phyloP scores from a whole-genome alignment of 2,888 invertebrate genomes.

The Eristalis tenax region DNA sequence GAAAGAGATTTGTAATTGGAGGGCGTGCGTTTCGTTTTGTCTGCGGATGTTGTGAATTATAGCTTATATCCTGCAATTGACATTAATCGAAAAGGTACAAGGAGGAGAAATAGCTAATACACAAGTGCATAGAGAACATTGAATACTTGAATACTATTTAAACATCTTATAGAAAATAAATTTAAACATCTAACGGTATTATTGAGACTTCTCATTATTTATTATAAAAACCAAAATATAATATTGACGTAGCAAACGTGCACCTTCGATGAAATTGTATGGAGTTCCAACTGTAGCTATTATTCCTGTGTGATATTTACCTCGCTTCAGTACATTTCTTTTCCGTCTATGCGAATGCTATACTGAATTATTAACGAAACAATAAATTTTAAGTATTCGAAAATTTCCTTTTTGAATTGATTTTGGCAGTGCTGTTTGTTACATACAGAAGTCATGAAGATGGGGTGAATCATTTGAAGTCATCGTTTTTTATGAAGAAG shows the following conservation, averaged over 20 bases:
- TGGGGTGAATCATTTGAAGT: slow-evolving; percentile 5
- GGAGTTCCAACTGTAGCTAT: slow-evolving; percentile 28
- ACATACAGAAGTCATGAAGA: slow-evolving; percentile 52
- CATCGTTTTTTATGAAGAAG: background rate
- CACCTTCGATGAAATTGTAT: slow-evolving; percentile 27
- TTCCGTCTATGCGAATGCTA: slow-evolving; percentile 52
- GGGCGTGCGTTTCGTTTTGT: slow-evolving; percentile 48
- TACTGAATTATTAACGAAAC: slow-evolving; percentile 65
- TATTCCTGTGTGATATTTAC: slow-evolving; percentile 42
- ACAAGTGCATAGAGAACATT: background rate
- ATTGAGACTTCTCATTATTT: slow-evolving; percentile 8
- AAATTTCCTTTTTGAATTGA: slow-evolving; percentile 61
- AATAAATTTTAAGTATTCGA: slow-evolving; percentile 67
- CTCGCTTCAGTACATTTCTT: slow-evolving; percentile 30
- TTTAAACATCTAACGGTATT: too few species aligned
- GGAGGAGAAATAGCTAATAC: background rate
- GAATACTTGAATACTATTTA: too few species aligned
- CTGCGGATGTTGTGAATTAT: slow-evolving; percentile 63
- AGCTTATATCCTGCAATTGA: slow-evolving; percentile 51
- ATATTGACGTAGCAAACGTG: slow-evolving; percentile 44
- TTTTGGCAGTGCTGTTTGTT: slow-evolving; percentile 52
- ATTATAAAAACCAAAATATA: slow-evolving; percentile 38
- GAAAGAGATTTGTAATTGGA: slow-evolving; percentile 65
- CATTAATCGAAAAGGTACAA: slow-evolving; percentile 28
- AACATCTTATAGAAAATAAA: too few species aligned